Percentiles rank a stretch among this genome's conserved stretches.
phyloP scores from a whole-genome alignment of 2,113 vertebrate genomes.

The Capra hircus region DNA sequence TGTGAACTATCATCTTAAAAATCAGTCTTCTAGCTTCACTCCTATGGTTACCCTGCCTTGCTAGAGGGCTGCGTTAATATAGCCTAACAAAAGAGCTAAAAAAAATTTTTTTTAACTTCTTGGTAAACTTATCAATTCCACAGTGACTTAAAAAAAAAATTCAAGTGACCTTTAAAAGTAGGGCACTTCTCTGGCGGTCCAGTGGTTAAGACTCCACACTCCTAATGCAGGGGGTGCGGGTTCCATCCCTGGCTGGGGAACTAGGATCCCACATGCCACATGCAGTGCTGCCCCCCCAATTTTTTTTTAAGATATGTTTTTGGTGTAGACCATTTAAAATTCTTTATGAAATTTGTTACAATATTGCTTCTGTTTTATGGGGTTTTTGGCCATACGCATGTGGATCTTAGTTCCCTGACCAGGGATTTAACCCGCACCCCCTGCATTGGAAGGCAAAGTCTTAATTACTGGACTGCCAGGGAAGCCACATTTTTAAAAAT shows the following conservation, averaged over 20 bases:
- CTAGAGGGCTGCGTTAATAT: neutral
- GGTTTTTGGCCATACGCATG: neutral
- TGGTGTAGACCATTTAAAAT: neutral
- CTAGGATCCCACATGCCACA: rapidly evolving
- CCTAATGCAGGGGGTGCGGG: neutral
- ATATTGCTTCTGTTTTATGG: neutral
- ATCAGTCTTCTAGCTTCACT: neutral
- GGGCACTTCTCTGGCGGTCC: neutral
- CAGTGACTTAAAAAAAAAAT: neutral
- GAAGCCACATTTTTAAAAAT: neutral
- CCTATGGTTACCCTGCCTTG: neutral
- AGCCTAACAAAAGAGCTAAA: neutral
- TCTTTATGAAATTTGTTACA: neutral
- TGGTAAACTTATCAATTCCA: neutral
- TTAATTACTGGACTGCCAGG: neutral
- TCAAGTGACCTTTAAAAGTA: slow-evolving; percentile 35
- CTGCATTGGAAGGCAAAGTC: neutral
- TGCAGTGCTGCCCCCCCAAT: neutral
- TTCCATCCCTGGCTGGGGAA: neutral
- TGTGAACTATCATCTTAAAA: neutral
- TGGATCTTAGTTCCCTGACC: neutral
- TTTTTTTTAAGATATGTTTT: neutral
- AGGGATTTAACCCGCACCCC: neutral
- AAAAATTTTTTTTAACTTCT: neutral
- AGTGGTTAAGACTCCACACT: neutral